These are phyloP conservation scores for Bursaphelenchus okinawaensis DNA, from an alignment of 2,888 invertebrate species.

Conservation along the genomic window DNA sequence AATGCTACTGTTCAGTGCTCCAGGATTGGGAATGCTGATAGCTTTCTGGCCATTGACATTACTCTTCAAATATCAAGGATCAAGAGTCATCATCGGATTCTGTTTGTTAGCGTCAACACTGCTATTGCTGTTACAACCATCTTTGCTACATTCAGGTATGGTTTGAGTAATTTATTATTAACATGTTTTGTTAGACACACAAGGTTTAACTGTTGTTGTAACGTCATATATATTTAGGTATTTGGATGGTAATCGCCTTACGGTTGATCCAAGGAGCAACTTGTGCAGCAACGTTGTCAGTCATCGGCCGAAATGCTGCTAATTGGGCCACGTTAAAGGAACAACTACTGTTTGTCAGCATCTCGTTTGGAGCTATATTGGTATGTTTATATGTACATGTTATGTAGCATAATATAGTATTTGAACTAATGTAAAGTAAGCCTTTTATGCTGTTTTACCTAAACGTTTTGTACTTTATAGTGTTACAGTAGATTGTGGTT, in stretches of 20 bases:
- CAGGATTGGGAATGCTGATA: slow-evolving; percentile 25
- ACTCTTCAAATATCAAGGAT: slow-evolving; percentile 17
- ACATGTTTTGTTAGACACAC: neutral
- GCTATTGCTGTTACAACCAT: neutral
- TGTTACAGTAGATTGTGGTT: neutral
- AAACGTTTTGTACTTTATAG: no score
- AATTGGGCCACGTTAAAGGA: slow-evolving; percentile 48
- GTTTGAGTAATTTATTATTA: neutral
- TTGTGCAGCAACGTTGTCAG: slow-evolving; percentile 38
- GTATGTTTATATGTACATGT: slow-evolving; percentile 26
- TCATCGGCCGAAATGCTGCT: slow-evolving; percentile 39
- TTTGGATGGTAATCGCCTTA: slow-evolving; percentile 14
- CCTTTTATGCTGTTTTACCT: no score
- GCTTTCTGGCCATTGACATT: slow-evolving; percentile 19
- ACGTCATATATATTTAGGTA: slow-evolving; percentile 11
- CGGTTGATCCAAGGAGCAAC: slow-evolving; percentile 39
- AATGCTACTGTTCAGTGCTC: slow-evolving; percentile 8
- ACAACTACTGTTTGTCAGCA: slow-evolving; percentile 41
- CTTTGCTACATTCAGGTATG: slow-evolving; percentile 19
- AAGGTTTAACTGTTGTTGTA: neutral
- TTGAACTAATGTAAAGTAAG: no score
- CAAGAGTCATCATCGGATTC: slow-evolving; percentile 17
- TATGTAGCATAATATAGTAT: no score
- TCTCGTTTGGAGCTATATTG: slow-evolving; percentile 36
- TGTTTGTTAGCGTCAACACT: slow-evolving; percentile 26